Percentiles rank a stretch among this genome's conserved stretches.
phyloP scores from a whole-genome alignment of 2,113 vertebrate genomes.

The Castor canadensis region DNA sequence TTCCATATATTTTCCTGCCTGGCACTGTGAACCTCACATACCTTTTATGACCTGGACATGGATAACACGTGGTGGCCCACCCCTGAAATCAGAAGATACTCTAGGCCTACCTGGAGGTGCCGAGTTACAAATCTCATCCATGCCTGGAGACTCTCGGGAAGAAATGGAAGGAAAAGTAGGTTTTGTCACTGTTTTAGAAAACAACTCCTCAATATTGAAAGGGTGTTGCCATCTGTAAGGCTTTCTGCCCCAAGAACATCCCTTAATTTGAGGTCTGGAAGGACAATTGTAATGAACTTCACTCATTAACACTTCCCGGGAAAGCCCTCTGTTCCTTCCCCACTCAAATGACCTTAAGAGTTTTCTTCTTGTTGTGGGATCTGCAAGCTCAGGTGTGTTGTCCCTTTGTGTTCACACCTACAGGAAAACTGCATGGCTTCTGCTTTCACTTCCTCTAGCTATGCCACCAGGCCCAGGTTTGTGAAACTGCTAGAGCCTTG shows the following conservation, averaged over 20 bases:
- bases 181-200: background rate
- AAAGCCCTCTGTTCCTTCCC: background rate
- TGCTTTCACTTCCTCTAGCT: background rate
- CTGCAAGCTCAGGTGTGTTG: background rate
- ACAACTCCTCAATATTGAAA: background rate
- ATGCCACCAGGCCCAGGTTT: background rate
- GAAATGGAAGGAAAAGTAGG: background rate
- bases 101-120: conserved; percentile 42
- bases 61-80: background rate
- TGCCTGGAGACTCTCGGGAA: conserved; percentile 24
- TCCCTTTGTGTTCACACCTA: background rate
- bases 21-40: background rate
- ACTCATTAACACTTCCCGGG: background rate
- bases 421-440: background rate
- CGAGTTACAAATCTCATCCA: background rate
- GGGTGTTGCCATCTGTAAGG: background rate
- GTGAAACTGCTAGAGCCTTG: background rate
- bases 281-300: background rate
- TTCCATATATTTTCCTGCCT: background rate
- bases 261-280: background rate
- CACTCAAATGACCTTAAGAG: background rate
- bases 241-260: background rate
- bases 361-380: background rate
- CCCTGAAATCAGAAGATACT: background rate
- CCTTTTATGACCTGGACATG: background rate